phyloP scores from a whole-genome alignment of 2,888 invertebrate genomes.

The Gasteruption jaculator region DNA sequence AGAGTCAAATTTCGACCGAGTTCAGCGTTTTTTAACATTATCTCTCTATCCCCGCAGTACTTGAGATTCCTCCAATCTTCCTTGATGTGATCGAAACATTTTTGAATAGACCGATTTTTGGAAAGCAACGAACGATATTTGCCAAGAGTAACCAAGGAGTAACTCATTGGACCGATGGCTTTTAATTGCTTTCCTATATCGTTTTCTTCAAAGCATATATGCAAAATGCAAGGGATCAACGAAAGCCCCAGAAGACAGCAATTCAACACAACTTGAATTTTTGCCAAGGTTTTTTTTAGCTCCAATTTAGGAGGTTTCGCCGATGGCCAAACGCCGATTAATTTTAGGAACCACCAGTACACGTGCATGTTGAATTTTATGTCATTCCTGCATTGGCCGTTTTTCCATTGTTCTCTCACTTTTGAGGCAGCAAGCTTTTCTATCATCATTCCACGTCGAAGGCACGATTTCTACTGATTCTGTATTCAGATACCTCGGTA shows the following conservation, averaged over 20 bases:
- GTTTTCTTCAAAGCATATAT: slow-evolving; percentile 26
- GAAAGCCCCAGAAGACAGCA: slow-evolving; percentile 29
- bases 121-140: slow-evolving; percentile 30
- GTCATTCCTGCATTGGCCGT: slow-evolving; percentile 16
- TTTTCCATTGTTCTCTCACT: too few species aligned
- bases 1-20: slow-evolving; percentile 27
- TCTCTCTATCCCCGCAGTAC: slow-evolving; percentile 19
- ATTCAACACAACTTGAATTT: slow-evolving; percentile 19
- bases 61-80: slow-evolving; percentile 29
- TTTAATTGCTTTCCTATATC: slow-evolving; percentile 23
- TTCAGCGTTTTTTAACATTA: slow-evolving; percentile 31
- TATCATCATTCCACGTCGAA: too few species aligned
- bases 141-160: slow-evolving; percentile 30
- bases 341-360: slow-evolving; percentile 24
- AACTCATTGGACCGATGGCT: slow-evolving; percentile 33
- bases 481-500: slow-evolving; percentile 11
- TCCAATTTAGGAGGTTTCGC: slow-evolving; percentile 1
- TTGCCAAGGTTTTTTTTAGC: slow-evolving; percentile 12
- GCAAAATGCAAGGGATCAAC: slow-evolving; percentile 26
- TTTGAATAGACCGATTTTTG: slow-evolving; percentile 24
- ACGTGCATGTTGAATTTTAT: slow-evolving; percentile 21
- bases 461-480: slow-evolving; percentile 13
- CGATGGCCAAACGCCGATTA: slow-evolving; percentile 26
- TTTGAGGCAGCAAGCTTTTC: too few species aligned
- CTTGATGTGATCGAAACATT: slow-evolving; percentile 29